Base-by-base conservation (phyloP, 2,888 invertebrate genomes). In the Omphaloscelis lunosa region DNA sequence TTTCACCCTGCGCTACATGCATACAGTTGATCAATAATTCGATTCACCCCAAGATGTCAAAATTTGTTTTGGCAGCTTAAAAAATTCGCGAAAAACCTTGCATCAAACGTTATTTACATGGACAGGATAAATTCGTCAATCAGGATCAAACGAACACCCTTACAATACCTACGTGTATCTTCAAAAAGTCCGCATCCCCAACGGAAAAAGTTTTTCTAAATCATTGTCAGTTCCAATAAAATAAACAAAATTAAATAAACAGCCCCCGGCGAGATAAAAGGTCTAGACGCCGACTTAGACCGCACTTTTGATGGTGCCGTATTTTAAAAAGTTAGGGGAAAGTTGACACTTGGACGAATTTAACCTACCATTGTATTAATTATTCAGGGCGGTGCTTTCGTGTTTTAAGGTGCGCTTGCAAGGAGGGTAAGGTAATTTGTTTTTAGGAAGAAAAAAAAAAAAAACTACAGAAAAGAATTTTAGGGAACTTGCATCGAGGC, bases 291-390 rank as follows among this genome's bases (percentile, higher is more conserved):
- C 91, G 92, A 89, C 93, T 92, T 90, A 94, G 94, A 95, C 96
- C 95, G 92, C 96, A 95, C 94, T 95, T 95, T 95, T 95, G 96
- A 95, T 94, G 95, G 95, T 93, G 94, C 93, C 93, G 95, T 95
- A 93, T 95, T 96, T 96, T 95, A 86, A 91, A 93, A 96, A 95
- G 94, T 95, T 94, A 91, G 95, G 96, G 96, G 95, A 95, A 94
- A 95, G 95, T 95, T 96, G 96, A 96, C 96, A 96, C 96, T 96
- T 94, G 91, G 95, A 95, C 93, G 95, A 96, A 94, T 96, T 96
- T 96, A 95, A 96, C 96, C 95, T 96, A 93, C 95, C 95, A 96
- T 96, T 96, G 96, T 96, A 96, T 96, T 96, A 96, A 96, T 96
- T 96, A 96, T 96, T 96, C 96, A 96, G 94, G 94, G 94, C 92